phyloP scores from a whole-genome alignment of 2,113 vertebrate species.

The Mionectes macconnelli region DNA sequence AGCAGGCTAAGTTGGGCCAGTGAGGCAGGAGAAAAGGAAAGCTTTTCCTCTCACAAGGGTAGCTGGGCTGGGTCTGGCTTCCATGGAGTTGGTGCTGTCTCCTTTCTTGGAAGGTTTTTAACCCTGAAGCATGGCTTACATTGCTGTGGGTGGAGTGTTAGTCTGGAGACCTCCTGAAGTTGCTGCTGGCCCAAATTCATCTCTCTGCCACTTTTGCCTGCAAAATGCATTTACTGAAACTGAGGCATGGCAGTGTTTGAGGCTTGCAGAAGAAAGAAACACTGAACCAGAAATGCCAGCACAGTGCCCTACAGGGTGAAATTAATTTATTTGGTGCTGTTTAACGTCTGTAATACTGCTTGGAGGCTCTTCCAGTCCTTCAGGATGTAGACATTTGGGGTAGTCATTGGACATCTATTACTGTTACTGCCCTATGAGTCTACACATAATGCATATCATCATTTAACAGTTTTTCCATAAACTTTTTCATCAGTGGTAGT shows the following conservation, averaged over 20 bases:
- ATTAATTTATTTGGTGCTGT: background rate
- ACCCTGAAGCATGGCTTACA: background rate
- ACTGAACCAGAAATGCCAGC: background rate
- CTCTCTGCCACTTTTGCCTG: background rate
- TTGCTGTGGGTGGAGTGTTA: accelerated
- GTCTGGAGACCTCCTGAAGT: background rate
- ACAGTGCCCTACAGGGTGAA: background rate
- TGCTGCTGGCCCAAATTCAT: background rate
- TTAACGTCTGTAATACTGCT: background rate
- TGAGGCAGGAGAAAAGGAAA: background rate
- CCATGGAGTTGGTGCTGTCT: background rate
- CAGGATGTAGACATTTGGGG: background rate
- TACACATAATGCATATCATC: accelerated
- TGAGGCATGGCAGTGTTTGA: background rate
- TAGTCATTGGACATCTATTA: background rate
- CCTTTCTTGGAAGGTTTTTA: background rate
- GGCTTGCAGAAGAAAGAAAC: background rate
- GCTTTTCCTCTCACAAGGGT: accelerated
- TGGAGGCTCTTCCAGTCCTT: background rate
- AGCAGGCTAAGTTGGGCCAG: background rate
- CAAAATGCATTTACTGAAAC: background rate
- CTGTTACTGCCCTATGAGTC: background rate
- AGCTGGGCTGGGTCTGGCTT: background rate
- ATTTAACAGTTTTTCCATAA: background rate
- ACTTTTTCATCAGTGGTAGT: background rate